Conservation (phyloP, 2,113 vertebrate genomes). For the Patagioenas fasciata region DNA sequence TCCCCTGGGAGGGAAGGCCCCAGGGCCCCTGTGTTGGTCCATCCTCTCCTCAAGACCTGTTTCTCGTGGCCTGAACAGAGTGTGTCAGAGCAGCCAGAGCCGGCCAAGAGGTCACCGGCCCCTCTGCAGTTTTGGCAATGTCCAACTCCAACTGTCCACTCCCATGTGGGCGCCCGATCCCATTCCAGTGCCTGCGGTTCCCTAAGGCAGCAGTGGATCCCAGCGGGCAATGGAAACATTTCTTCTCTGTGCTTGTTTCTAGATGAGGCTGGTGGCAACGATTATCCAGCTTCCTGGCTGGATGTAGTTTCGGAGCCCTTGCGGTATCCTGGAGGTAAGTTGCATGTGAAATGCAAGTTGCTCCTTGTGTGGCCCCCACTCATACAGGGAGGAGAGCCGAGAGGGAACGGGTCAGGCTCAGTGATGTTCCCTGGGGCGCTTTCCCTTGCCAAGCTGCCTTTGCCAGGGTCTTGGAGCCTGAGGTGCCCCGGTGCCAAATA, state of each 20-base stretch:
- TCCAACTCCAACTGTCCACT: no score
- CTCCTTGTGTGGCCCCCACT: not conserved
- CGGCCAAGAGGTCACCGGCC: not conserved
- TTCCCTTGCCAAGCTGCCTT: not conserved
- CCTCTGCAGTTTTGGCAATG: not conserved
- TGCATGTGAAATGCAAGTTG: not conserved
- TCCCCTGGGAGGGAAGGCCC: no score
- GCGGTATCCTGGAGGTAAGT: no score
- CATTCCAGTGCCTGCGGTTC: no score
- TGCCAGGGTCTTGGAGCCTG: not conserved
- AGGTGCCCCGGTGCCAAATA: not conserved
- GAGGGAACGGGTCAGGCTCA: not conserved
- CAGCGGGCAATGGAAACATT: no score
- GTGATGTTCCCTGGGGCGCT: not conserved
- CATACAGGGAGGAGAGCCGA: not conserved
- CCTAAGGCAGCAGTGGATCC: no score
- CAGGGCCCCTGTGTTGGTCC: not conserved
- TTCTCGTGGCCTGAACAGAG: not conserved
- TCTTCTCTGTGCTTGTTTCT: no score
- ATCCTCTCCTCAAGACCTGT: not conserved
- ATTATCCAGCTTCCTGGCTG: no score
- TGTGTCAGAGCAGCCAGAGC: not conserved
- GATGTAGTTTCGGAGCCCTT: no score
- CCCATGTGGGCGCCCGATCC: no score
- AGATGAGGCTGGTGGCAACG: no score